phyloP scores from a whole-genome alignment of 2,888 invertebrate species.

The Philereme vetulata region DNA sequence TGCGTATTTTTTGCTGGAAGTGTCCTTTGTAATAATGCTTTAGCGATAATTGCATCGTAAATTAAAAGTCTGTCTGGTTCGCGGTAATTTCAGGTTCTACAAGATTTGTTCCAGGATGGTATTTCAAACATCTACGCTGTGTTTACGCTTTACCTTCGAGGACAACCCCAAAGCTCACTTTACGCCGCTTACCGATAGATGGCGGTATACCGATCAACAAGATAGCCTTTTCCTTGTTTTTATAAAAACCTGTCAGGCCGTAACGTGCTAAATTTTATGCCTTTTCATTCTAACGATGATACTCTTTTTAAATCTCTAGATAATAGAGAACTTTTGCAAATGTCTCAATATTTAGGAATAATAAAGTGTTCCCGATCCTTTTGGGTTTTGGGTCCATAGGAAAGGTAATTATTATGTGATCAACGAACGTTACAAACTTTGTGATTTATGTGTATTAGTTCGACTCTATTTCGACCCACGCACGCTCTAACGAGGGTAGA shows the following conservation, averaged over 20 bases:
- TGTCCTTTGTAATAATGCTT: slow-evolving; percentile 74
- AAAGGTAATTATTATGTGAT: slow-evolving; percentile 75
- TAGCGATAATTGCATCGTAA: slow-evolving; percentile 73
- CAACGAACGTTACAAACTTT: slow-evolving; percentile 68
- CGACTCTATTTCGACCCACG: slow-evolving; percentile 35
- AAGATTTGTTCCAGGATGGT: slow-evolving; percentile 49
- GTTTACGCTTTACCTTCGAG: slow-evolving; percentile 24
- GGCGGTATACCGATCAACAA: slow-evolving; percentile 40
- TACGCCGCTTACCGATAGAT: slow-evolving; percentile 50
- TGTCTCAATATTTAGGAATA: neutral
- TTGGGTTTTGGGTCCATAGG: slow-evolving; percentile 57
- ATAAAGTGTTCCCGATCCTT: slow-evolving; percentile 51
- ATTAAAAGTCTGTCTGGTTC: slow-evolving; percentile 64
- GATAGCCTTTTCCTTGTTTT: slow-evolving; percentile 1
- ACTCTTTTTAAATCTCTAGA: neutral
- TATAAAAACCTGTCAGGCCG: neutral
- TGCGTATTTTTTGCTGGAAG: slow-evolving; percentile 65
- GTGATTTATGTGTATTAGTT: slow-evolving; percentile 76
- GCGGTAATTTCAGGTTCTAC: slow-evolving; percentile 63
- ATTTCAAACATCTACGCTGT: slow-evolving; percentile 27
- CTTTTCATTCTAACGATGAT: neutral
- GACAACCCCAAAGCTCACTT: slow-evolving; percentile 20
- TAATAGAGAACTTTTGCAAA: no score
- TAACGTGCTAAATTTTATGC: neutral
- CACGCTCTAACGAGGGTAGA: slow-evolving; percentile 40